Evolutionary conservation across 2,797 vertebrate species (phyloP), one percentile per base, ranked within the genome.

Genomic region (Crenuchus spilurus): DNA sequence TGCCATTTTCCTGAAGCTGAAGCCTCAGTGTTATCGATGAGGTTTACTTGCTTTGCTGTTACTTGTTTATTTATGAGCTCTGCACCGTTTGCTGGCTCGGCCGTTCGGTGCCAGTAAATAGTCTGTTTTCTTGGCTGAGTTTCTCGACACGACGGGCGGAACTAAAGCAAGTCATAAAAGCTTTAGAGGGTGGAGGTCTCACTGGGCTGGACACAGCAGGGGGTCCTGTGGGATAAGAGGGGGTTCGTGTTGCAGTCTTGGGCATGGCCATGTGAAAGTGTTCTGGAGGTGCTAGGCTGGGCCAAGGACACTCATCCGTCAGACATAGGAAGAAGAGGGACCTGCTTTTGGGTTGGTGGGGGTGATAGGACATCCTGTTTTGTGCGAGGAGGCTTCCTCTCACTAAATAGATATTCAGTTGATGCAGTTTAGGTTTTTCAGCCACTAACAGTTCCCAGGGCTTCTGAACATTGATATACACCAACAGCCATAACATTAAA

Each of bases 361-460:
- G 60, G 30, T 76, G 75, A 74, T 79, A 67, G 77, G 77, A 81
- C 80, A 66, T 82, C 82, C 80, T 82, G 82, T 80, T 77, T 73
- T 81, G 57, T 66, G 41, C 31, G 54, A 62, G 73, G 51, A 44
- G 66, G 72, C 44, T 84, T 85, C 75, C 72, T 75, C 26, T 76
- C 70, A 60, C 70, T 78, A 76, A 81, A 80, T 70, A 78, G 72
- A 46, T 77, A 33, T n/a, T n/a, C n/a, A n/a, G n/a, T 77, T 49
- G 60, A 37, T 65, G 37, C 14, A 37, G 54, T 69, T 67, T 5
- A 8, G 61, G 42, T 52, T 72, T 24, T 31, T 42, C 52, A 66
- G 77, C 70, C 80, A 81, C 83, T 83, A 83, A 80, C 83, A 83
- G 80, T 85, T 86, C 85, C 79, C 83, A 84, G 83, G 85, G 78